These are phyloP conservation scores for Julus scandinavius DNA, from an alignment of 2,888 invertebrate genomes.

Conservation along the genomic window DNA sequence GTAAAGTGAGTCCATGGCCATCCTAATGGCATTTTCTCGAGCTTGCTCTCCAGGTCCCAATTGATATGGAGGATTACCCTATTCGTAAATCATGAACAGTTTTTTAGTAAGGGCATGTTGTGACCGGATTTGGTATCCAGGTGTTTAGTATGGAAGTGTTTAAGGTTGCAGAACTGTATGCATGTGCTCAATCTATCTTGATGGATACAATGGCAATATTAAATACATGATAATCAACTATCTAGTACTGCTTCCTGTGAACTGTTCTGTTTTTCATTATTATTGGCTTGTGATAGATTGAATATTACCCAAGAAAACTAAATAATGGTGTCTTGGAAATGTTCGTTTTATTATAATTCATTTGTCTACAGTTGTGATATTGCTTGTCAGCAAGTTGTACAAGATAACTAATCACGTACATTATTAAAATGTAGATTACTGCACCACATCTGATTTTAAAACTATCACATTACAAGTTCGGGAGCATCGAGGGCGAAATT, in stretches of 20 bases:
- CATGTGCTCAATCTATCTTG: too few relatives aligned
- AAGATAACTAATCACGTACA: too few relatives aligned
- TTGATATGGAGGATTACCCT: not conserved
- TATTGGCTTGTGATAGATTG: too few relatives aligned
- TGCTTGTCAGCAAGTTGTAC: too few relatives aligned
- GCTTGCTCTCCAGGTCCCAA: not conserved
- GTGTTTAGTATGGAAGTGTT: not conserved
- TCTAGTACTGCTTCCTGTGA: too few relatives aligned
- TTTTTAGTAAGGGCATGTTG: conserved; percentile 7
- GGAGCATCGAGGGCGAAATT: not conserved
- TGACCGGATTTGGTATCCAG: not conserved
- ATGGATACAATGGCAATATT: too few relatives aligned
- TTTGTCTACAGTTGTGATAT: too few relatives aligned
- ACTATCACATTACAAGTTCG: not conserved
- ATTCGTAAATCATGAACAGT: not conserved
- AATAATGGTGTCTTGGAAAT: too few relatives aligned
- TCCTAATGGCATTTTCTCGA: conserved; percentile 26
- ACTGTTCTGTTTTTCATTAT: too few relatives aligned
- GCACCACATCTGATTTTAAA: not conserved
- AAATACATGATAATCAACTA: too few relatives aligned
- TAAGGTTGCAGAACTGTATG: not conserved
- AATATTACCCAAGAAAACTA: too few relatives aligned
- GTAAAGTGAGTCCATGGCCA: not conserved
- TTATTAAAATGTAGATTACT: not conserved
- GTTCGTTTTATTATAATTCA: too few relatives aligned